Base-by-base conservation (phyloP, 2,113 vertebrate genomes). In the Riparia riparia region DNA sequence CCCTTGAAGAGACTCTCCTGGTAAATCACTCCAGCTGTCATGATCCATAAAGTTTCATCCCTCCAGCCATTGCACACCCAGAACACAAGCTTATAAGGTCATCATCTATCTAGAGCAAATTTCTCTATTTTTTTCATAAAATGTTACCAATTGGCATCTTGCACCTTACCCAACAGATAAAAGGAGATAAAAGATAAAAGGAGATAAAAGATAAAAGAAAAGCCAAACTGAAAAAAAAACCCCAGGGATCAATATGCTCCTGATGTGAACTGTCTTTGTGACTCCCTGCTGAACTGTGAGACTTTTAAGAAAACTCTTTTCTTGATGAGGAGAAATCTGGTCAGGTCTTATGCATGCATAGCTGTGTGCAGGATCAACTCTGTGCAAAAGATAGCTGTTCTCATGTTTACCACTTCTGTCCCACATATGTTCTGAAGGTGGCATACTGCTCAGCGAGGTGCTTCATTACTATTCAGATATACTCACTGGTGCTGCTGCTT, bases 171-270 rank as follows among this genome's bases (percentile, higher is more conserved):
- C 13, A 53, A 41, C 13, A 37, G 37, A 37, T 37, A 37, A 37
- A 37, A 37, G 37, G 37, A 37, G 37, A 37, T 37, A 37, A 37
- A 37, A 37, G 37, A 37, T 37, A 37, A 37, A 37, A 37, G 37
- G 37, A 37, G 37, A 37, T 37, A n/a, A n/a, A n/a, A n/a, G n/a
- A n/a, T n/a, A 44, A 20, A 28, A 61, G 15, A 58, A 77, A 4
- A 78, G 1, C 4, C 17, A 78, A 50, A 53, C 3, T 21, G 6
- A 32, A 49, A 82, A 50, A 17, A 31, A 10, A 13, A 20, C 10
- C 0, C 1, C 1, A 0, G 0, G 3, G 20, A 37, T 32, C 0
- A 50, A 29, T 51, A 21, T 51, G 7, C 5, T 66, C 3, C 8
- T 83, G 2, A 10, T 20, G 12, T 72, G 22, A 64, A 5, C 28